Evolutionary conservation across 1,140 invertebrate species (phyloP), one percentile per base, ranked within the genome.

Genomic region (Orius laevigatus): DNA sequence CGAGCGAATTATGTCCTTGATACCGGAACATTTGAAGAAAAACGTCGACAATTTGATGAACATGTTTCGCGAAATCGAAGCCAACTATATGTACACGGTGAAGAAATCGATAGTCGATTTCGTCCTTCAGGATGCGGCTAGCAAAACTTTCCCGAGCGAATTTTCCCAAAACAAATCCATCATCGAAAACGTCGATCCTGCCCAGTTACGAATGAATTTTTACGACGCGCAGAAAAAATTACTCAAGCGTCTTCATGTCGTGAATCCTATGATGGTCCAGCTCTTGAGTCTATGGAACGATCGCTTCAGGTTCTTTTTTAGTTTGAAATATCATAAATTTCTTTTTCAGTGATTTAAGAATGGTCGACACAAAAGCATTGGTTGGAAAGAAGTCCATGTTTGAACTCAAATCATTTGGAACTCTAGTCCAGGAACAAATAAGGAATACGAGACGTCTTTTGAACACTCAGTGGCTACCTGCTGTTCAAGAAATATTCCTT

Each of bases 91-190:
- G 55, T 71, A 82, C 55, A 80, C 78, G 55, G 80, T 91, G 50
- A 93, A 92, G 60, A 91, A 88, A 63, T 80, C 87, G 0, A 75
- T 86, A 3, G 75, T 88, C 2, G 86, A 93, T 67, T 93, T 87
- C 64, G 85, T 90, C 2, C 64, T 94, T 2, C 76, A 78, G 59
- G 81, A 90, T 65, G 76, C 81, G 1, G 62, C 66, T 51, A 68
- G 46, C 41, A 11, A n/a, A 1, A 63, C 58, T 43, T 33, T 81
- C 25, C 63, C 69, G 14, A 74, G 67, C 55, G 76, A 76, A 8
- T 25, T 25, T 25, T 25, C 25, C 25, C 25, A 25, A 8, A 25
- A 25, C 8, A 25, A 25, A 25, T 25, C 25, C 25, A 25, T 25
- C 8, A 25, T 25, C 25, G 25, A 25, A 25, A 25, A 25, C 25